Evolutionary conservation across 1,140 invertebrate species (phyloP), one percentile per base, ranked within the genome.

Genomic region (Papilio dardanus): DNA sequence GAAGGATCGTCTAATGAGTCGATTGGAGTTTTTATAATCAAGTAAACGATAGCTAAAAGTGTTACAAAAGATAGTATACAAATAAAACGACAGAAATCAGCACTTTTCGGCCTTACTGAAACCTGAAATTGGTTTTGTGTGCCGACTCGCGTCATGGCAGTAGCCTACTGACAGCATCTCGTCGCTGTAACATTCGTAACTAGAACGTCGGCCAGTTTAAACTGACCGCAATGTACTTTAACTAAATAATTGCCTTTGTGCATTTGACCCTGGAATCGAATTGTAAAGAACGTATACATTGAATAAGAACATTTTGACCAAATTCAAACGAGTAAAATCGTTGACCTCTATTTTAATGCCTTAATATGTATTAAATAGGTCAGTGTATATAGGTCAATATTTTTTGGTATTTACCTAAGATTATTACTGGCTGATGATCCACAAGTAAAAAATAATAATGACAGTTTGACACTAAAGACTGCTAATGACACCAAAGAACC

Each of bases 61-160:
- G 31, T 54, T 31, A 84, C 77, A 33, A 90, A 21, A 19, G 69
- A 35, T 40, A 91, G 82, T 7, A 85, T 46, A 35, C 77, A 79
- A 31, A 86, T n/a, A 65, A 88, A 89, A 74, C 81, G 77, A 71
- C 83, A 85, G 24, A 90, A 82, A 79, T 86, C 89, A 31, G 88
- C 81, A 80, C 81, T 86, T 80, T 86, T 87, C n/a, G 84, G 67
- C 85, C 88, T 89, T 73, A 87, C 75, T 67, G 84, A 78, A 75
- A 86, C 73, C 67, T 86, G 84, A 76, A 79, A 71, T 81, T 80
- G 74, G 76, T 71, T 79, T 67, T 67, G 85, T 84, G 89, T 88
- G 82, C 90, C 86, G 77, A 82, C 84, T 71, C 90, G 91, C 84
- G 88, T 87, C 91, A 93, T 93, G 82, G 85, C 88, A 91, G 79